Conservation (phyloP, 1,140 invertebrate species). For the Heliconius nattereri region DNA sequence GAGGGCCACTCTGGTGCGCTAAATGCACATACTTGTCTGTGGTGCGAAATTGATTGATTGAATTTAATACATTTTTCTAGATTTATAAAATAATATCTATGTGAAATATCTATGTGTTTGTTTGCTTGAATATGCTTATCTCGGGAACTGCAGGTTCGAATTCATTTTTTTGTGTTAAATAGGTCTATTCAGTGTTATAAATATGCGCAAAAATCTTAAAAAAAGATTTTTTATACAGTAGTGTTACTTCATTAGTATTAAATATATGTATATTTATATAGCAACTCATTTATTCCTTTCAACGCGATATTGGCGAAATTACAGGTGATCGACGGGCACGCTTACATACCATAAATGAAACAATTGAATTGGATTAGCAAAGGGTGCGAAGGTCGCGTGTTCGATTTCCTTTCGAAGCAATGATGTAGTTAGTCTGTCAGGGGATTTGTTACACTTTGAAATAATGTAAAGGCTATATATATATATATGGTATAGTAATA, state of each 20-base stretch:
- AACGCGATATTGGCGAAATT: neutral
- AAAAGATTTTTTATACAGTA: neutral
- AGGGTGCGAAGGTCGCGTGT: constrained; percentile 4
- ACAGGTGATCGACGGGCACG: neutral
- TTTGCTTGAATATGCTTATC: too few relatives aligned
- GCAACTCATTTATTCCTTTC: neutral
- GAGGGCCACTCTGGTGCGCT: constrained; percentile 93
- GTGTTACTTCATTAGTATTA: neutral
- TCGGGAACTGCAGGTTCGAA: too few relatives aligned
- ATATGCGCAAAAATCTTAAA: neutral
- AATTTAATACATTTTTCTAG: neutral
- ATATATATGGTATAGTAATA: too few relatives aligned
- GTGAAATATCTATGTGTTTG: neutral
- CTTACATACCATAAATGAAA: neutral
- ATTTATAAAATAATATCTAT: too few relatives aligned
- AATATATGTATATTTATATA: neutral
- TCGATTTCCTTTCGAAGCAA: neutral
- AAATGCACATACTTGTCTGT: constrained; percentile 94
- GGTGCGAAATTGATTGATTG: constrained; percentile 54
- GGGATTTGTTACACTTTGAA: neutral
- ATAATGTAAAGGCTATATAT: too few relatives aligned
- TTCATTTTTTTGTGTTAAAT: too few relatives aligned
- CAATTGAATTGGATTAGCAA: constrained; percentile 3
- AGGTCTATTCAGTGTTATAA: too few relatives aligned
- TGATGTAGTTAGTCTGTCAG: neutral